These are phyloP conservation scores for Microctenopoma steveboyesi DNA, from an alignment of 2,797 vertebrate genomes.

Conservation along the genomic window DNA sequence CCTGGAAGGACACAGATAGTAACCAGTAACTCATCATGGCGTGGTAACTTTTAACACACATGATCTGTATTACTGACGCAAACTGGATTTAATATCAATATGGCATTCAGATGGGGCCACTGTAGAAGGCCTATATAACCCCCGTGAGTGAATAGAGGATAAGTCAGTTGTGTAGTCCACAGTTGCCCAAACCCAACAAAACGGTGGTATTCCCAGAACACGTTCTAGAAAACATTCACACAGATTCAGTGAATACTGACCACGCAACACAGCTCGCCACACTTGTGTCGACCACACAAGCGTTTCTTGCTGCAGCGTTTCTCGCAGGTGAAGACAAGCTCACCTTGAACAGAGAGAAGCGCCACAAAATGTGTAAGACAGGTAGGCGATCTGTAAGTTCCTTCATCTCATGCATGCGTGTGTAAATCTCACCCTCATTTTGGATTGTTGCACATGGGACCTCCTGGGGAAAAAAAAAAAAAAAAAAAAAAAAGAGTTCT, in stretches of 20 bases:
- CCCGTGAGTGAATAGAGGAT: too few relatives aligned
- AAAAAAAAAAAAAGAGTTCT: conserved; percentile 26
- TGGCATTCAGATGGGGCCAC: too few relatives aligned
- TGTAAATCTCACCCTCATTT: conserved; percentile 87
- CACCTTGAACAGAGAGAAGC: conserved; percentile 71
- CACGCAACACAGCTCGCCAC: conserved; percentile 96
- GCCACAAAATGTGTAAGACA: background rate
- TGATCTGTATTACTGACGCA: too few relatives aligned
- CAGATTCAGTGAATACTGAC: conserved; percentile 78
- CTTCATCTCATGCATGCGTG: background rate
- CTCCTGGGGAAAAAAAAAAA: conserved; percentile 82
- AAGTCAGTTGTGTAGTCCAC: too few relatives aligned
- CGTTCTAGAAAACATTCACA: background rate
- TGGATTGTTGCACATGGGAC: conserved; percentile 91
- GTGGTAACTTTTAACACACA: too few relatives aligned
- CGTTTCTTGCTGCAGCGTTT: conserved; percentile 96
- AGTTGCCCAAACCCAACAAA: too few relatives aligned
- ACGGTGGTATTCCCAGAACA: background rate
- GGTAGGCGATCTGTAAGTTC: background rate
- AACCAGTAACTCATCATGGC: background rate
- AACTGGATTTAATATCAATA: too few relatives aligned
- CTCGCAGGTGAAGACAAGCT: conserved; percentile 93
- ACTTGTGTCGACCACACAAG: conserved; percentile 95
- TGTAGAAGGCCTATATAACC: too few relatives aligned
- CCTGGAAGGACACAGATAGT: conserved; percentile 73